phyloP scores from a whole-genome alignment of 2,797 vertebrate genomes.

The Ctenochaetus hawaiiensis region DNA sequence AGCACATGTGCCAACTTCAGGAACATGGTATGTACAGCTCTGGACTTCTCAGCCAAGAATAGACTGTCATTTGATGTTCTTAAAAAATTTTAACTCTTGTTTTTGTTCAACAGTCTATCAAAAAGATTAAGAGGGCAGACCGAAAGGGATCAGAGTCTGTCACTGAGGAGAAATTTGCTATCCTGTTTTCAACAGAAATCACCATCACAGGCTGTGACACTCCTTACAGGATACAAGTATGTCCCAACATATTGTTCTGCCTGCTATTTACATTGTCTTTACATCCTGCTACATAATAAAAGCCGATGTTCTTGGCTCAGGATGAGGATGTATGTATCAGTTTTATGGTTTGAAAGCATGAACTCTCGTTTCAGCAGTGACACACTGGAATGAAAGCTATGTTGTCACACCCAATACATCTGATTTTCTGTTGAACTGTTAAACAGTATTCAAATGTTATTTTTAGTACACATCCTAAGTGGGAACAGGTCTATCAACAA shows the following conservation, averaged over 20 bases:
- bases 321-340: neutral
- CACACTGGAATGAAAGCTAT: neutral
- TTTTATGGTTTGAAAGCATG: too few relatives aligned
- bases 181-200: conserved; percentile 92
- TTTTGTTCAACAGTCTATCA: conserved; percentile 88
- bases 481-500: neutral
- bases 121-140: conserved; percentile 97
- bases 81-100: neutral
- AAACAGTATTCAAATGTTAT: neutral
- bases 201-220: conserved; percentile 86
- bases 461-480: neutral
- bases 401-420: neutral
- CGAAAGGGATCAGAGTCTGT: conserved; percentile 96
- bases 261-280: neutral
- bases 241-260: neutral
- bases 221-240: conserved; percentile 90
- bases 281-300: neutral
- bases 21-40: conserved; percentile 89
- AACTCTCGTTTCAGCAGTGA: neutral
- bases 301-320: neutral
- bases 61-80: neutral
- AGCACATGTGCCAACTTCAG: conserved; percentile 93
- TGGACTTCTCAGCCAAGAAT: neutral
- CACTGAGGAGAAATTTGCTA: conserved; percentile 97
- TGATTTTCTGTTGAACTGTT: neutral